Evolutionary conservation across 1,140 invertebrate genomes (phyloP), one percentile per base, ranked within the genome.

Genomic region (Aphelinus atriplicis): DNA sequence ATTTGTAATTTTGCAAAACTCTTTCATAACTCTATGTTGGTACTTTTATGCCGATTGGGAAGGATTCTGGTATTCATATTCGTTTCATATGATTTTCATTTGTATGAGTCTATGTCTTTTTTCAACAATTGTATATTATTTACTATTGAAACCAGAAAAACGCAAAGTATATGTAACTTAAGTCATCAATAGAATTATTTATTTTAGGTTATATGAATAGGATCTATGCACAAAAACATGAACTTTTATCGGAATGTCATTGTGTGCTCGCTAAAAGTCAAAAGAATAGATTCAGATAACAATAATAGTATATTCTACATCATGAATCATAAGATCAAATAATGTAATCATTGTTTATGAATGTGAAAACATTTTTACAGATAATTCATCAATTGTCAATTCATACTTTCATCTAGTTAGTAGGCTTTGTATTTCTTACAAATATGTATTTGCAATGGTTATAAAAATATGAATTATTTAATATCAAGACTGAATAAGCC

Each of bases 1-100:
- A 46, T 86, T 93, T 46, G 90, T 92, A 10, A 89, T 92, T 51
- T 73, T 87, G 9, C 92, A 94, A 84, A 94, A 92, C 79, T 85
- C 90, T 48, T 79, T 89, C 26, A 91, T 94, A 84, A 91, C 91
- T 46, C 81, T 90, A 2, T 80, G 90, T 53, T 94, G 93, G 93
- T 92, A 90, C 77, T 81, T 87, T 68, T 79, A 82, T 53, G 85
- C 83, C 60, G 85, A 91, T 5, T 90, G 89, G 78, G 89, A 89
- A 48, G 86, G 89, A 63, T 89, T 90, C 66, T 86, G 86, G 83
- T 84, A 87, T 58, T 80, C 71, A 9, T 87, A 84, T 62, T 82
- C 83, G 69, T 85, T 87, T 78, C 81, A 81, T 57, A 71, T 78
- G 4, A 87, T 86, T 66, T 83, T 87, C 64, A 75, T 79, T 4